Conservation (phyloP, 2,888 invertebrate species). For the Eretmocerus hayati region DNA sequence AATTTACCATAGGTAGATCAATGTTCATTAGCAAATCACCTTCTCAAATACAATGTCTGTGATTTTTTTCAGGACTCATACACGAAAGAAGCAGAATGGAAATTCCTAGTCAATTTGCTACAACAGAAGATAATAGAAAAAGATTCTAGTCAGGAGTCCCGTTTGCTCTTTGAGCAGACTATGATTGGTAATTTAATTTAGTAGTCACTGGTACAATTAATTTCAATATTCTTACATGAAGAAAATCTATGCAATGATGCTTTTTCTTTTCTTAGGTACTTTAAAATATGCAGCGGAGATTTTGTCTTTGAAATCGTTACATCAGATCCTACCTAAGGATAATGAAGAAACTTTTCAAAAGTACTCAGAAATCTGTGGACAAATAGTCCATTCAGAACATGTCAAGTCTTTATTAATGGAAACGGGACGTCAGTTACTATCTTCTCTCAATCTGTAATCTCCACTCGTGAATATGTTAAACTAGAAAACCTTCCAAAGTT, state of each 20-base stretch:
- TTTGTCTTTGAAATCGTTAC: constrained; percentile 40
- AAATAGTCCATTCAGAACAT: constrained; percentile 44
- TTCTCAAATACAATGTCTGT: too few species aligned
- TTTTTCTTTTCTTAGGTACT: constrained; percentile 35
- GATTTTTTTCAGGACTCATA: constrained; percentile 39
- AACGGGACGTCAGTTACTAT: constrained; percentile 44
- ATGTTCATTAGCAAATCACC: too few species aligned
- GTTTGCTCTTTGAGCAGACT: constrained; percentile 35
- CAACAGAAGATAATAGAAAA: constrained; percentile 35
- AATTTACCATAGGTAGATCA: too few species aligned
- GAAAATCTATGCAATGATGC: neutral
- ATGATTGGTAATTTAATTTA: constrained; percentile 40
- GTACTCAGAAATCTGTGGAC: constrained; percentile 42
- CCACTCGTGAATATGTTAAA: too few species aligned
- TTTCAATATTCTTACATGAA: neutral
- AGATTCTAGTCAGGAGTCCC: constrained; percentile 30
- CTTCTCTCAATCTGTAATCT: constrained; percentile 35
- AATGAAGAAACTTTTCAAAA: constrained; percentile 38
- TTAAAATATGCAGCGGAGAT: constrained; percentile 41
- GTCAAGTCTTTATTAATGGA: constrained; percentile 45
- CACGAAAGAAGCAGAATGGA: constrained; percentile 43
- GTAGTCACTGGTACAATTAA: too few species aligned
- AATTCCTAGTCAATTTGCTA: constrained; percentile 38
- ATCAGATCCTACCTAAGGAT: constrained; percentile 42
- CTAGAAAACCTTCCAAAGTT: too few species aligned